phyloP scores from a whole-genome alignment of 2,797 vertebrate genomes.

The Hippoglossus hippoglossus region DNA sequence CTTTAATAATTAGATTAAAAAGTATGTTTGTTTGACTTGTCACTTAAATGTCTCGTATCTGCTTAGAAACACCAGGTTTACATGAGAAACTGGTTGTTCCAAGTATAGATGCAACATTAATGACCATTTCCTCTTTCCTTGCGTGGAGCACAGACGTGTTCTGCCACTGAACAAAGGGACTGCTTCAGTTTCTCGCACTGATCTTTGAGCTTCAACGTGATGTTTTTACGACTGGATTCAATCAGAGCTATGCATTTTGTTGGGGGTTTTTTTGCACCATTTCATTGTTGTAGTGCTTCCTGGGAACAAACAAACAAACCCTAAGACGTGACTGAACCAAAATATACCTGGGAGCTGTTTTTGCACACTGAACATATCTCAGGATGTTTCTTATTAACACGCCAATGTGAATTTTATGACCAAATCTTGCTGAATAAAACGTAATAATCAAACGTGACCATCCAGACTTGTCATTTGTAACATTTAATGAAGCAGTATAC shows the following conservation, averaged over 20 bases:
- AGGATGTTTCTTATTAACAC: constrained; percentile 24
- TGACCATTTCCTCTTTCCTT: too few species aligned
- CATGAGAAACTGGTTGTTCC: background rate
- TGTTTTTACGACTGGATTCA: background rate
- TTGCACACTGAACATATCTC: constrained; percentile 21
- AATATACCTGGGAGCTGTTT: background rate
- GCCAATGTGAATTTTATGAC: constrained; percentile 14
- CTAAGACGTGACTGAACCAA: too few species aligned
- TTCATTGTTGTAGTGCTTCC: background rate
- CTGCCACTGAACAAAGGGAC: constrained; percentile 24
- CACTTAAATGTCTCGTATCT: too few species aligned
- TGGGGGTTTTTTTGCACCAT: background rate
- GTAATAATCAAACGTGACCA: background rate
- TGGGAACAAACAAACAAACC: background rate
- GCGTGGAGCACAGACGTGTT: background rate
- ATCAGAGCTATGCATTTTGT: constrained; percentile 4
- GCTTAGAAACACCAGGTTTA: background rate
- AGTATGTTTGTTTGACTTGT: too few species aligned
- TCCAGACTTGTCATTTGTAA: constrained; percentile 37
- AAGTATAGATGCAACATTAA: too few species aligned
- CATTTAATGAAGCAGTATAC: constrained; percentile 72
- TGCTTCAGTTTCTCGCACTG: constrained; percentile 12
- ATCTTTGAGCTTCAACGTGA: constrained; percentile 8
- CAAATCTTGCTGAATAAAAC: constrained; percentile 34
- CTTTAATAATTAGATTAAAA: background rate